Base-by-base conservation (phyloP, 2,797 vertebrate species). In the Gadopsis bispinosus region DNA sequence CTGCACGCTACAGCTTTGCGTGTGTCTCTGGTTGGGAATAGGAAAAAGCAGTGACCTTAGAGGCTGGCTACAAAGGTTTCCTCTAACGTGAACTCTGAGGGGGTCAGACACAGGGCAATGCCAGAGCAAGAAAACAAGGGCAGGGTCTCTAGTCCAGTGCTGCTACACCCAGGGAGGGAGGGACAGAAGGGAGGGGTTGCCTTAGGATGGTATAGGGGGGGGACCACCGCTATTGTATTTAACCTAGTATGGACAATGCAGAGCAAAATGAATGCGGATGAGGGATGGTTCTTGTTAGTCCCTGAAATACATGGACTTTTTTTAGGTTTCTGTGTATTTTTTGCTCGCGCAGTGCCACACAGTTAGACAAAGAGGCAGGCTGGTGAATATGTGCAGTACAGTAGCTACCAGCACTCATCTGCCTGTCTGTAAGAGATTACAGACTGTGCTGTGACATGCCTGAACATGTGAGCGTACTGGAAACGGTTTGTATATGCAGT, bases 21-120 rank as follows among this genome's bases (percentile, higher is more conserved):
- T 78, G 73, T 78, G 70, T 87, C 69, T 85, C 71, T 86, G 82
- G 73, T 76, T 82, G 85, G 91, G 87, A 90, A 89, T 79, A 73
- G 93, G 87, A 91, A 92, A 80, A 81, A 89, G 87, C 83, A 73
- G 58, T 88, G 93, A 94, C 92, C 94, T 88, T 83, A 90, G 85
- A 88, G 69, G 68, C 81, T 67, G 84, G 79, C 80, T 84, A 83
- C 75, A 80, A 86, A 84, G 91, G 81, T 91, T 94, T 95, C 93
- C 93, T 91, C 87, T 86, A 51, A 70, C 45, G 6, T 91, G 92
- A 94, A 94, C 93, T 93, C 83, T 85, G 81, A 84, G 68, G 77
- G 83, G 93, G 92, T 96, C 94, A 94, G 73, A 81, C 83, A 45
- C 43, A 51, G 93, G 92, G 88, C 91, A 94, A 71, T 88, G 85